Evolutionary conservation across 2,888 invertebrate species (phyloP).

Genomic region (Rhagium mordax): DNA sequence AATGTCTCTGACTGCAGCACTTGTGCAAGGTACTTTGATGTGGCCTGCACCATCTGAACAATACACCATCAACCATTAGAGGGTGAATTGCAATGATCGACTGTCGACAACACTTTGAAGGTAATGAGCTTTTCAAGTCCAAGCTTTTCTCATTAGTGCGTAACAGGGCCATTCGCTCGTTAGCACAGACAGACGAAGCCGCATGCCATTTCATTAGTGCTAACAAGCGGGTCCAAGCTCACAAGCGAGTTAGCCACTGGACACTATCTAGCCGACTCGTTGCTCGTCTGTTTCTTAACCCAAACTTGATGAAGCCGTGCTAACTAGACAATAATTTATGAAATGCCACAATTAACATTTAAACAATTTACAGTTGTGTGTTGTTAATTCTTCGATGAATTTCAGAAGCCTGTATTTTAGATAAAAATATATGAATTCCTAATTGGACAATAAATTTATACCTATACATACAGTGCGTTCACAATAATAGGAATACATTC

Average conservation of each 20-base stretch:
- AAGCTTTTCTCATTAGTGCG: constrained; percentile 69
- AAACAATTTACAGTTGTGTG: constrained; percentile 28
- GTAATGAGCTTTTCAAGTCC: constrained; percentile 69
- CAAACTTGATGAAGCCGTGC: constrained; percentile 33
- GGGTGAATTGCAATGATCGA: constrained; percentile 54
- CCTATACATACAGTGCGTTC: too few species aligned
- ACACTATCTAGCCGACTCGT: constrained; percentile 35
- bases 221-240: constrained; percentile 60
- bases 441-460: too few species aligned
- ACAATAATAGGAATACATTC: too few species aligned
- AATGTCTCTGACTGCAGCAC: constrained; percentile 13
- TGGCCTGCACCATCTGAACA: constrained; percentile 60
- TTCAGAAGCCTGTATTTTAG: background rate
- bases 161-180: constrained; percentile 68
- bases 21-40: constrained; percentile 55
- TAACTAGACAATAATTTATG: constrained; percentile 40
- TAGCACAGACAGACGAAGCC: constrained; percentile 63
- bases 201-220: constrained; percentile 68
- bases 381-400: constrained; percentile 7
- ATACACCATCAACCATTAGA: constrained; percentile 58
- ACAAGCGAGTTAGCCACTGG: constrained; percentile 37
- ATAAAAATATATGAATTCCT: too few species aligned
- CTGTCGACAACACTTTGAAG: constrained; percentile 66
- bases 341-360: too few species aligned
- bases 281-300: constrained; percentile 37